Evolutionary conservation across 2,888 invertebrate species (phyloP).

Genomic region (Microplitis deprimator): DNA sequence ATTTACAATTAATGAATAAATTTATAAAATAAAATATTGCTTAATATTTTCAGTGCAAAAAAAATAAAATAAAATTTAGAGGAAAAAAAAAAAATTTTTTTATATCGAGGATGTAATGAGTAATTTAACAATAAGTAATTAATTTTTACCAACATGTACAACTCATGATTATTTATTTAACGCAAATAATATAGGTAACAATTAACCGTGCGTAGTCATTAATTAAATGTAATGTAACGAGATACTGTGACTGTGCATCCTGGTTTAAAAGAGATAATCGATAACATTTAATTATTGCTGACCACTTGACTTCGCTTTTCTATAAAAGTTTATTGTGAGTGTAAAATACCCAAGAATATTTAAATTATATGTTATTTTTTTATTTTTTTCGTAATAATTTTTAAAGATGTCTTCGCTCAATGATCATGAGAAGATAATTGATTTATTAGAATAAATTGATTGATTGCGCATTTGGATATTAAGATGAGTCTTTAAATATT

Average conservation of each 20-base stretch:
- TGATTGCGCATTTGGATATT: slow-evolving; percentile 35
- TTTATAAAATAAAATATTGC: too few relatives aligned
- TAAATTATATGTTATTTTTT: slow-evolving; percentile 44
- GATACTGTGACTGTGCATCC: slow-evolving; percentile 40
- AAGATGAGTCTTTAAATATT: slow-evolving; percentile 18
- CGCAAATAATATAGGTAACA: slow-evolving; percentile 20
- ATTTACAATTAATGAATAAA: too few relatives aligned
- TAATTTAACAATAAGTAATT: background rate
- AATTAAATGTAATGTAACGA: slow-evolving; percentile 25
- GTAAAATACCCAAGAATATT: slow-evolving; percentile 39
- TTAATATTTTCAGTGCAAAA: too few relatives aligned
- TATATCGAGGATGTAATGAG: background rate
- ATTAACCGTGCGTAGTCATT: background rate
- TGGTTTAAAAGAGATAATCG: slow-evolving; percentile 52
- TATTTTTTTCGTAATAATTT: slow-evolving; percentile 27
- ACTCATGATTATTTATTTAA: slow-evolving; percentile 40
- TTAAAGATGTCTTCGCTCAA: slow-evolving; percentile 15
- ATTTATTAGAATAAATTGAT: slow-evolving; percentile 42
- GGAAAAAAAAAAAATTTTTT: background rate
- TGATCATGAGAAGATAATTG: slow-evolving; percentile 42
- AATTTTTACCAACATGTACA: slow-evolving; percentile 14
- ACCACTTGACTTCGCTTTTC: slow-evolving; percentile 38
- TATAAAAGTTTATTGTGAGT: slow-evolving; percentile 20
- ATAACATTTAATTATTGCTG: slow-evolving; percentile 34
- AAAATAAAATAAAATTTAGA: background rate